phyloP scores from a whole-genome alignment of 92 coral and sea anemone species.

The Porites rus region DNA sequence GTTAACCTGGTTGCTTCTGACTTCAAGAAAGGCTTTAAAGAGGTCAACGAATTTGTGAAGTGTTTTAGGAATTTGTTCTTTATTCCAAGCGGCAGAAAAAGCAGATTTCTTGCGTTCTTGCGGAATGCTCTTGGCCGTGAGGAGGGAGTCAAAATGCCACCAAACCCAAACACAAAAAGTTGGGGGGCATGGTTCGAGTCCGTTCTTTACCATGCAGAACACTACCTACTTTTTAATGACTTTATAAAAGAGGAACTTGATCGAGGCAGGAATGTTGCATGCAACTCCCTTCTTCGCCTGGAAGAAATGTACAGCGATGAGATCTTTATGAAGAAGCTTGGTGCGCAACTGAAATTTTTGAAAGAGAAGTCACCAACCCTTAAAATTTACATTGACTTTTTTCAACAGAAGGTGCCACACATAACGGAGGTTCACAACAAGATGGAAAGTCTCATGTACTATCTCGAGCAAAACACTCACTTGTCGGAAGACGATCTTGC shows the following conservation, averaged over 20 bases:
- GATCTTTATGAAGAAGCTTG: constrained; percentile 54
- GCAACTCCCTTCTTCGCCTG: constrained; percentile 38
- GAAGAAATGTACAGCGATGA: constrained; percentile 63
- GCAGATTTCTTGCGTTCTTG: constrained; percentile 54
- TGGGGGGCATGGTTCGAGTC: neutral
- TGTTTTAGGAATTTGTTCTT: constrained; percentile 60
- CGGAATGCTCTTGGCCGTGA: constrained; percentile 14
- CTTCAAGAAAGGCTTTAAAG: constrained; percentile 55
- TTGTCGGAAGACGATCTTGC: constrained; percentile 40
- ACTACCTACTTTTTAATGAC: constrained; percentile 12
- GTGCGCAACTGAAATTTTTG: constrained; percentile 42
- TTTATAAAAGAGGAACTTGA: constrained; percentile 38
- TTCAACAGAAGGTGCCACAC: constrained; percentile 57
- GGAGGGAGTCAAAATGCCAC: constrained; percentile 6
- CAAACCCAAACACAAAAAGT: no score
- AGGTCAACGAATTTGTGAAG: constrained; percentile 61
- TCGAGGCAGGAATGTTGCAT: constrained; percentile 8
- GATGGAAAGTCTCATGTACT: constrained; percentile 55
- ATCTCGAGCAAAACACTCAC: constrained; percentile 31
- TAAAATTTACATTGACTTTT: constrained; percentile 43
- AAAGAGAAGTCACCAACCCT: constrained; percentile 66
- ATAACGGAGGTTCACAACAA: constrained; percentile 48
- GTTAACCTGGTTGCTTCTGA: constrained; percentile 42
- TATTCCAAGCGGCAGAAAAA: constrained; percentile 63
- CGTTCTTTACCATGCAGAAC: constrained; percentile 43